A percentile compares a stretch with the other conserved stretches of the same genome.
Conservation (phyloP, 2,888 invertebrate species). For the Troides helena region DNA sequence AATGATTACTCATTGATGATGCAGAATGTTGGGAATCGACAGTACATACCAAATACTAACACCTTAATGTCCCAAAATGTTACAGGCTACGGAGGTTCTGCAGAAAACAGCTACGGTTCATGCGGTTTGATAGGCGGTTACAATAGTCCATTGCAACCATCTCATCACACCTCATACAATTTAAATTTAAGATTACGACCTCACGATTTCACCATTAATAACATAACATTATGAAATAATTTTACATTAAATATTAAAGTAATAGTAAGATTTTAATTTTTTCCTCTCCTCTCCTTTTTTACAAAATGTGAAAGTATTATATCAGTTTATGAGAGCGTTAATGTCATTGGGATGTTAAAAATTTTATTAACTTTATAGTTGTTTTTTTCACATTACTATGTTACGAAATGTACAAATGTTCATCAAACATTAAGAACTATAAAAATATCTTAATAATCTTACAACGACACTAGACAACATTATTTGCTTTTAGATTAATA, state of each 20-base stretch:
- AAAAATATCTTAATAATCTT: too few relatives aligned
- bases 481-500: too few relatives aligned
- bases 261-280: neutral
- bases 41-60: slow-evolving; percentile 66
- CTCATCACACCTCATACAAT: slow-evolving; percentile 71
- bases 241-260: neutral
- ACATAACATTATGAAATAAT: slow-evolving; percentile 61
- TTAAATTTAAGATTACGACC: slow-evolving; percentile 80
- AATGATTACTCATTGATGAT: slow-evolving; percentile 75
- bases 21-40: slow-evolving; percentile 68
- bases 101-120: slow-evolving; percentile 64
- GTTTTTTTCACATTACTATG: too few relatives aligned
- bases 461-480: too few relatives aligned
- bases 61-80: slow-evolving; percentile 63
- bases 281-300: neutral
- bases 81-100: slow-evolving; percentile 52
- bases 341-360: too few relatives aligned
- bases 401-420: too few relatives aligned
- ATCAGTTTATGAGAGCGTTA: too few relatives aligned
- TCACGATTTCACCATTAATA: slow-evolving; percentile 79
- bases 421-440: too few relatives aligned
- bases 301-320: too few relatives aligned
- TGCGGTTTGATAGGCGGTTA: slow-evolving; percentile 71
- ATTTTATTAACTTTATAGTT: too few relatives aligned
- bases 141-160: slow-evolving; percentile 59